Percentiles rank a stretch among this genome's conserved stretches.
phyloP scores from a whole-genome alignment of 2,113 vertebrate genomes.

The Passer domesticus region DNA sequence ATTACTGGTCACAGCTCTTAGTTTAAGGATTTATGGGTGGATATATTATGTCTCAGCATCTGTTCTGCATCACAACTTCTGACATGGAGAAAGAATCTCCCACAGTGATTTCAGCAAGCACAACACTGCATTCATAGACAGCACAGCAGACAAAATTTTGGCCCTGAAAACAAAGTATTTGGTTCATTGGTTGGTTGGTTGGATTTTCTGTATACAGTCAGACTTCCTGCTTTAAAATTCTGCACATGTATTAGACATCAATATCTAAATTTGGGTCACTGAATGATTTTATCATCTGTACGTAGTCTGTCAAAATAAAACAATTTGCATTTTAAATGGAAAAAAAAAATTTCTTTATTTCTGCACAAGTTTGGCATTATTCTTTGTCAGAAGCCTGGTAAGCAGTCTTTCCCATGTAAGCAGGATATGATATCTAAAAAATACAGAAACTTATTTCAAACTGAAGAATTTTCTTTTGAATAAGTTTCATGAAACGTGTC shows the following conservation, averaged over 20 bases:
- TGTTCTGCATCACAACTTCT: constrained; percentile 35
- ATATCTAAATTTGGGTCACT: not conserved
- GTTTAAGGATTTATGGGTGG: constrained; percentile 16
- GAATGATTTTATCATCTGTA: not conserved
- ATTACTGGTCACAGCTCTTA: constrained; percentile 1
- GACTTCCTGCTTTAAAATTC: not conserved
- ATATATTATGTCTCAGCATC: constrained; percentile 15
- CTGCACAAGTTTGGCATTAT: not conserved
- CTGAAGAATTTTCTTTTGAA: not conserved
- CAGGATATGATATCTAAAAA: not conserved
- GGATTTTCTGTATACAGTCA: not conserved
- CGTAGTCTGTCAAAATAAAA: not conserved
- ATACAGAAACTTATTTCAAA: not conserved
- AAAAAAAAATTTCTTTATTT: not conserved
- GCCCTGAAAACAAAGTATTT: not conserved
- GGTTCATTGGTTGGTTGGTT: not conserved
- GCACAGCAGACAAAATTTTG: not conserved
- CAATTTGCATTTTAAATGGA: not conserved
- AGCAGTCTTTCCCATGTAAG: not conserved
- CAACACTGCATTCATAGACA: not conserved
- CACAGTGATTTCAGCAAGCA: not conserved
- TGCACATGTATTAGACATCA: not conserved
- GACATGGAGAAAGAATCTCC: not conserved
- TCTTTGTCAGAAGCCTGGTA: not conserved
- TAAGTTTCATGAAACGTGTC: not conserved